These are phyloP conservation scores for Drosophila eohydei DNA, from an alignment of 2,888 invertebrate species.

Conservation along the genomic window DNA sequence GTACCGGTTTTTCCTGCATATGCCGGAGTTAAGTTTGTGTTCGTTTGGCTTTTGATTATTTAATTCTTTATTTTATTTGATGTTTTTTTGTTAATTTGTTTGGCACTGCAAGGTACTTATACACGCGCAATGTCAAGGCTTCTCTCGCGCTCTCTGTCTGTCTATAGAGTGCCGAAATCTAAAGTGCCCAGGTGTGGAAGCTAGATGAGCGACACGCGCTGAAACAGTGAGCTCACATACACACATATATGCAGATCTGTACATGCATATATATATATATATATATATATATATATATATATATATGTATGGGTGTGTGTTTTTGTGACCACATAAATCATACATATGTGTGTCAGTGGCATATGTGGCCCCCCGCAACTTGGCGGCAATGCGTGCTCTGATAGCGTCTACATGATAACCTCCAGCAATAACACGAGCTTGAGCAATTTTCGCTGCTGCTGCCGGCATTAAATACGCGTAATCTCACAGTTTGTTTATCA, in stretches of 20 bases:
- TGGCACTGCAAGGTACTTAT: slow-evolving; percentile 29
- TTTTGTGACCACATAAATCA: slow-evolving; percentile 12
- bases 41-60: not conserved
- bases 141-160: not conserved
- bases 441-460: not conserved
- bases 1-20: slow-evolving; percentile 42
- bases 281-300: no score
- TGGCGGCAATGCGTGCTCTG: slow-evolving; percentile 6
- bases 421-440: not conserved
- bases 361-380: not conserved
- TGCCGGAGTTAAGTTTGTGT: slow-evolving; percentile 17
- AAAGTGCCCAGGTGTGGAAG: slow-evolving; percentile 13
- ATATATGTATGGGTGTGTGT: not conserved
- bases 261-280: not conserved
- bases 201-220: slow-evolving; percentile 37
- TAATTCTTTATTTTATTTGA: slow-evolving; percentile 1
- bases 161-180: slow-evolving; percentile 15
- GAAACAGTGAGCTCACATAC: slow-evolving; percentile 7
- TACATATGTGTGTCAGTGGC: slow-evolving; percentile 6
- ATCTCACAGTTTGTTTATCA: not conserved
- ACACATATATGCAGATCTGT: not conserved
- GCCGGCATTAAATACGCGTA: not conserved
- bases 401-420: slow-evolving; percentile 2
- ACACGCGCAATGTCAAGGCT: slow-evolving; percentile 53
- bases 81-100: slow-evolving; percentile 17